phyloP scores from a whole-genome alignment of 2,797 vertebrate species.

The Aphelocoma californica region DNA sequence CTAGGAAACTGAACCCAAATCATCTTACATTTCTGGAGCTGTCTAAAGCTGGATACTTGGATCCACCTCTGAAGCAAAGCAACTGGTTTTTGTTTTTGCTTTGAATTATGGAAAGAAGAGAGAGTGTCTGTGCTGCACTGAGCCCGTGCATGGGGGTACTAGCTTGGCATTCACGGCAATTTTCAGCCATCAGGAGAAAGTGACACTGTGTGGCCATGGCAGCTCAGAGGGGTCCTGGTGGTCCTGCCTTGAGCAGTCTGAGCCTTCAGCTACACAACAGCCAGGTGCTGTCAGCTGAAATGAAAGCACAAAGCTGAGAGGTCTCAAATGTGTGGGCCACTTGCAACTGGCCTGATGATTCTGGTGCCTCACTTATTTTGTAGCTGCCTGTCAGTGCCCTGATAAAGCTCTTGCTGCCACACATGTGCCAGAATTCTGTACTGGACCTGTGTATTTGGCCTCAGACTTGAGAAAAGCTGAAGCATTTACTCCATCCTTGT shows the following conservation, averaged over 20 bases:
- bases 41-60: conserved; percentile 14
- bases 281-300: not conserved
- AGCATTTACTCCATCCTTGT: not conserved
- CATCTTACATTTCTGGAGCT: conserved; percentile 21
- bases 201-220: not conserved
- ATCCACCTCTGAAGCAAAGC: conserved; percentile 8
- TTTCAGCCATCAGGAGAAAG: not conserved
- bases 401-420: not conserved
- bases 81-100: conserved; percentile 10
- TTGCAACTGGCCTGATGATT: not conserved
- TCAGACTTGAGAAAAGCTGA: not conserved
- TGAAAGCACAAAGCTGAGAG: not conserved
- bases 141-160: fast-evolving
- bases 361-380: not conserved
- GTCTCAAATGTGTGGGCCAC: not conserved
- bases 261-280: not conserved
- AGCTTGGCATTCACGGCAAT: not conserved
- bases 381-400: not conserved
- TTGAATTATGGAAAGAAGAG: not conserved
- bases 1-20: conserved; percentile 27
- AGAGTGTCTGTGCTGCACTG: not conserved
- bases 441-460: not conserved
- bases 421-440: not conserved
- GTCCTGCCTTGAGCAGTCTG: not conserved
- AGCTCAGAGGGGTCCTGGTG: not conserved